Base-by-base conservation (phyloP, 2,888 invertebrate species). In the Schrankia costaestrigalis region DNA sequence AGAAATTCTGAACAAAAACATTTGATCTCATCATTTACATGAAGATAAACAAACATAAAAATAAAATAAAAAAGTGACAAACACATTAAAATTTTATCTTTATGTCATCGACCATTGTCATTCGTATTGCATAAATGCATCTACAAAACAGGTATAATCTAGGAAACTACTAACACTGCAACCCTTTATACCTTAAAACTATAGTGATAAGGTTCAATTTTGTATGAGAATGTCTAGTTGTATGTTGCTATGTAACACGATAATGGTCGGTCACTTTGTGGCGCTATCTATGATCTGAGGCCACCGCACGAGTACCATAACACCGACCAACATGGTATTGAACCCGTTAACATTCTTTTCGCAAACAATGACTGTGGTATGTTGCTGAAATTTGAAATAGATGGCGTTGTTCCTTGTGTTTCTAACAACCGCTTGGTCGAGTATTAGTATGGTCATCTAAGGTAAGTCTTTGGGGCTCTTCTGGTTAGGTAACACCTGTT, bases 311-410 rank as follows among this genome's bases (percentile, higher is more conserved):
- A 61, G 50, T 33, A 35, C 44, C 51, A 56, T 58, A 55, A 61
- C 55, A 49, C 37, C 51, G 56, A 57, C 69, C 55, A 65, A 72
- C 67, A 71, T 75, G 64, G 74, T 63, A 67, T 45, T 39, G 53
- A 48, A 63, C 49, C 83, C 81, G 82, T 84, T 83, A 81, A 65
- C 63, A 71, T 76, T 78, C 68, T 77, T 78, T 79, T 81, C 57
- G 78, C 77, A 61, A 78, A 68, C 66, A 66, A 70, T 44, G 57
- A 53, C 59, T n/a, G n/a, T n/a, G n/a, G n/a, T n/a, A n/a, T n/a
- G n/a, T n/a, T n/a, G n/a, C n/a, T n/a, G n/a, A n/a, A n/a, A n/a
- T n/a, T n/a, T 58, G 56, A 71, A 73, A 79, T 78, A 74, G 64
- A 78, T 78, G 76, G 72, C 64, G 68, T 58, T 53, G n/a, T n/a